Conservation (phyloP, 2,113 vertebrate genomes). For the Empidonax alnorum region DNA sequence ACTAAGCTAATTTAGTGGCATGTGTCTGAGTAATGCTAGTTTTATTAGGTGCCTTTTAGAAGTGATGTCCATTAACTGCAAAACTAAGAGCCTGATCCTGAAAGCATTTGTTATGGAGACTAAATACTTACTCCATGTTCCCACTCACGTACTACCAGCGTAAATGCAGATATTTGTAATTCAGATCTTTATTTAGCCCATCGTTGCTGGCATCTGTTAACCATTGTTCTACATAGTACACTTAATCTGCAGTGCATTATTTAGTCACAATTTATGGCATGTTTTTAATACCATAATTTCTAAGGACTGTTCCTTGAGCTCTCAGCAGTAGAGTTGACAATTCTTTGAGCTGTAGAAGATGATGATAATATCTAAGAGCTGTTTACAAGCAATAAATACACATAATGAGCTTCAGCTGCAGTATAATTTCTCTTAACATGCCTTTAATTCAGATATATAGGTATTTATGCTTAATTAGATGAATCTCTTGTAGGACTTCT, state of each 20-base stretch:
- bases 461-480: background rate
- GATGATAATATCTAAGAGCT: background rate
- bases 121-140: background rate
- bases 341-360: background rate
- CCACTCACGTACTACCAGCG: background rate
- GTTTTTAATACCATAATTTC: background rate
- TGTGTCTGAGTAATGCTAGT: background rate
- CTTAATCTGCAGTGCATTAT: background rate
- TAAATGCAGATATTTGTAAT: background rate
- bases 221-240: background rate
- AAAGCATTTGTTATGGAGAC: background rate
- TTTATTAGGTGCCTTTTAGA: slow-evolving; percentile 23
- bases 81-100: background rate
- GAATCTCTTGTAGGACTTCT: background rate
- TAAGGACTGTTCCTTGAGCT: background rate
- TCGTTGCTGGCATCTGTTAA: background rate
- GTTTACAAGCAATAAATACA: background rate
- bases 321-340: background rate
- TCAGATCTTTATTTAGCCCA: background rate
- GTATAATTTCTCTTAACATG: background rate
- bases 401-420: background rate
- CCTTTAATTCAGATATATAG: background rate
- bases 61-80: background rate
- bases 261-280: background rate
- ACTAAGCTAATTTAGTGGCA: slow-evolving; percentile 25